phyloP scores from a whole-genome alignment of 2,113 vertebrate genomes.

The Cygnus atratus region DNA sequence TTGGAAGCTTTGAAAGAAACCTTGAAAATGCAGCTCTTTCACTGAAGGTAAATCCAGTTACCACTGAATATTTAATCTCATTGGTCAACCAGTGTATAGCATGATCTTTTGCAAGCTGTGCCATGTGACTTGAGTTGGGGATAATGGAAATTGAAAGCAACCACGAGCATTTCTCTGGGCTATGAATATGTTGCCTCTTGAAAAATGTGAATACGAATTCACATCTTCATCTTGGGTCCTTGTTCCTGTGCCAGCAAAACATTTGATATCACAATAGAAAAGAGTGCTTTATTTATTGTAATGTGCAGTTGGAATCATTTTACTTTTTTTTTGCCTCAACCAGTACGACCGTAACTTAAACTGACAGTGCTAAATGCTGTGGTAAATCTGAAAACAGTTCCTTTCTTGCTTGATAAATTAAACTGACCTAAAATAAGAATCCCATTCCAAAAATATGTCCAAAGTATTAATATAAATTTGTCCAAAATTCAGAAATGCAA shows the following conservation, averaged over 20 bases:
- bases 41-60: background rate
- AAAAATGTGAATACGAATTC: background rate
- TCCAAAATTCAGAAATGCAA: background rate
- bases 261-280: background rate
- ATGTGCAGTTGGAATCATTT: background rate
- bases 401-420: constrained; percentile 19
- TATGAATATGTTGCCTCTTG: background rate
- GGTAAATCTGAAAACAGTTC: constrained; percentile 16
- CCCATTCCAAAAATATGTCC: background rate
- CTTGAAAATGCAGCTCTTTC: background rate
- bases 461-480: background rate
- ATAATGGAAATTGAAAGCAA: background rate
- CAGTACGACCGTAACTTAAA: background rate
- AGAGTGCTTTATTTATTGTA: background rate
- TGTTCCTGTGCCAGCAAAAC: background rate
- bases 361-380: background rate
- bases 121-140: background rate
- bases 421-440: background rate
- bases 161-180: background rate
- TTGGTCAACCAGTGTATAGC: background rate
- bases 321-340: background rate
- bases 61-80: background rate
- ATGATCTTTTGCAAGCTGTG: background rate
- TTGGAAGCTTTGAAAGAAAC: background rate
- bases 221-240: background rate